Conservation (phyloP, 2,888 invertebrate genomes). For the Rutpela maculata region DNA sequence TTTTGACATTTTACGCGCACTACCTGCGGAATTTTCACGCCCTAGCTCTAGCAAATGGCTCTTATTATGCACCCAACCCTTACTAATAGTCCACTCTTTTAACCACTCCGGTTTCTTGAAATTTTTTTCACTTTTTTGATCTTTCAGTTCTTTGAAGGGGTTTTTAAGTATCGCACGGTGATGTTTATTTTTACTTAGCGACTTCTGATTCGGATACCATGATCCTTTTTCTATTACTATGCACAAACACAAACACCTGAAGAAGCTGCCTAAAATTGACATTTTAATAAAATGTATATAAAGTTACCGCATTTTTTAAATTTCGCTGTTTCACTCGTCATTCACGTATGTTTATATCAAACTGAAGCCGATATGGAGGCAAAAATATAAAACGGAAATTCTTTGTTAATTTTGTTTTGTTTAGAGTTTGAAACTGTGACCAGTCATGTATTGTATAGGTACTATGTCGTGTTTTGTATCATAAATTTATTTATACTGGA, state of each 20-base stretch:
- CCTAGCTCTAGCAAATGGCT: constrained; percentile 68
- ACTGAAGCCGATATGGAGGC: constrained; percentile 47
- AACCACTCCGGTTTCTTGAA: constrained; percentile 69
- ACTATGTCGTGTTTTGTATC: constrained; percentile 26
- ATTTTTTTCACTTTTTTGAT: constrained; percentile 34
- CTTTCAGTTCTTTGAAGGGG: constrained; percentile 51
- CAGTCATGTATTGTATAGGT: constrained; percentile 56
- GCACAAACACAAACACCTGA: constrained; percentile 68
- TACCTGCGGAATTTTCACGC: constrained; percentile 39
- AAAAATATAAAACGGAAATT: constrained; percentile 59
- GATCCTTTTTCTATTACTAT: constrained; percentile 67
- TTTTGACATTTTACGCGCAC: too few species aligned
- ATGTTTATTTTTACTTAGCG: constrained; percentile 43
- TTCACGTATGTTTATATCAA: constrained; percentile 27
- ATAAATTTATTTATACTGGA: constrained; percentile 4
- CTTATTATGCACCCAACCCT: constrained; percentile 73
- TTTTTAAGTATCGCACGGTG: constrained; percentile 51
- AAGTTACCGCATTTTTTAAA: neutral
- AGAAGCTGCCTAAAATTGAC: constrained; percentile 54
- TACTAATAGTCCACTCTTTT: constrained; percentile 74
- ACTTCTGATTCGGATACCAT: constrained; percentile 64
- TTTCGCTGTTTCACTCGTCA: neutral
- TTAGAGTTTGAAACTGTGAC: constrained; percentile 54
- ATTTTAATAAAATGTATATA: constrained; percentile 32
- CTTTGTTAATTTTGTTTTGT: constrained; percentile 58